Base-by-base conservation (phyloP, 2,888 invertebrate genomes). In the Leucophenga montana region DNA sequence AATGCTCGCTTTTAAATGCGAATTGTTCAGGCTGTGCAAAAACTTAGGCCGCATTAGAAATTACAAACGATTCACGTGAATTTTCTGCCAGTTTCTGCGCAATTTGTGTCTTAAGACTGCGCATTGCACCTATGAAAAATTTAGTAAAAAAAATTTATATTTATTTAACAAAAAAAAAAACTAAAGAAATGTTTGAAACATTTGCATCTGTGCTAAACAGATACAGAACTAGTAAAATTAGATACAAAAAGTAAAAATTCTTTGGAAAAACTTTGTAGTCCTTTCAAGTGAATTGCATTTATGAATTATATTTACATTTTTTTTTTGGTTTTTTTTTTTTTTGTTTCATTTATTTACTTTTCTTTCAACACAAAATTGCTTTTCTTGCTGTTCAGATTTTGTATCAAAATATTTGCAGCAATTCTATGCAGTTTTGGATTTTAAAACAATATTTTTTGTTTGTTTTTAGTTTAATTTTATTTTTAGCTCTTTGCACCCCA, bases 1-100 rank as follows among this genome's bases (percentile, higher is more conserved):
- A 85, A 85, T 85, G 85, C 82, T 82, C 75, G 79, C 85, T 85
- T 85, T 85, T 77, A 85, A 85, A 84, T 81, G 84, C 73, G 82
- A 85, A 71, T 77, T 61, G 39, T 9, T 44, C 11, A 6, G 18
- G 44, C 6, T 18, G 14, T 53, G 53, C 22, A 56, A 22, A 18
- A 27, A 20, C 11, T 56, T 14, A 18, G 53, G 20, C 53, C 53
- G 20, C 20, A 13, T 20, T 9, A 53, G 14, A 53, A n/a, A 16
- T 6, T 8, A 50, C 6, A 20, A 53, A 1, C 53, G 14, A 53
- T 18, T 20, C 20, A 16, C 20, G 16, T 18, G 44, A 66, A 33
- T 57, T 57, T 50, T 67, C 18, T 54, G 2, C 13, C n/a, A 18
- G 9, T 18, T 20, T 46, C n/a, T n/a, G 13, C 6, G 44, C 9